These are phyloP conservation scores for Drosophila subobscura DNA, from an alignment of 1,140 invertebrate genomes.

Conservation along the genomic window DNA sequence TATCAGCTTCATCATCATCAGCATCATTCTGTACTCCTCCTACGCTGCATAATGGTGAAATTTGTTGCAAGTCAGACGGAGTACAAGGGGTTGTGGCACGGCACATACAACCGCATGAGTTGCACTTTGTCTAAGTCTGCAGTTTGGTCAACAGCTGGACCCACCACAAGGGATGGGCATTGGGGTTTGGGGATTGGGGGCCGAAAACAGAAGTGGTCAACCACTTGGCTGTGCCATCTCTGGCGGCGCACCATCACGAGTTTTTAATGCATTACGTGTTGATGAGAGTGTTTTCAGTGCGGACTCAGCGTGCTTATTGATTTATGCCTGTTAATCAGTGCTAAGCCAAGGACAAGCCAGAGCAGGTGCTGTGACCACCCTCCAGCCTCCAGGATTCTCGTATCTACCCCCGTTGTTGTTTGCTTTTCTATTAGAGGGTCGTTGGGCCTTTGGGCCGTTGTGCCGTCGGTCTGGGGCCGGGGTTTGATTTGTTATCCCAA, in stretches of 20 bases:
- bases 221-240: constrained; percentile 36
- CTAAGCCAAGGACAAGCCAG: constrained; percentile 9
- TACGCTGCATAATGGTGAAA: constrained; percentile 16
- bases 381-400: not conserved
- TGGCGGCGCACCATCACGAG: constrained; percentile 14
- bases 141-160: constrained; percentile 24
- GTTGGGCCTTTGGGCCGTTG: too few relatives aligned
- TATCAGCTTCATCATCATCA: constrained; percentile 22
- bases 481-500: constrained; percentile 53
- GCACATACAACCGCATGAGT: constrained; percentile 64
- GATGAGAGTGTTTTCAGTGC: constrained; percentile 29
- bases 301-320: constrained; percentile 27
- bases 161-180: constrained; percentile 4
- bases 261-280: constrained; percentile 59
- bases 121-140: constrained; percentile 61
- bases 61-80: constrained; percentile 52
- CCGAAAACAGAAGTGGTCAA: constrained; percentile 61
- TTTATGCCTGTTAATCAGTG: constrained; percentile 55
- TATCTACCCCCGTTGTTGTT: constrained; percentile 35
- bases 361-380: constrained; percentile 59
- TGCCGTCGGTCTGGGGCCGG: not conserved
- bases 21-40: constrained; percentile 8
- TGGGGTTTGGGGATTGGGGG: not conserved
- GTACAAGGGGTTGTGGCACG: not conserved
- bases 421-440: constrained; percentile 64